These are phyloP conservation scores for Drosophila flavopinicola DNA, from an alignment of 2,888 invertebrate genomes.

Conservation along the genomic window DNA sequence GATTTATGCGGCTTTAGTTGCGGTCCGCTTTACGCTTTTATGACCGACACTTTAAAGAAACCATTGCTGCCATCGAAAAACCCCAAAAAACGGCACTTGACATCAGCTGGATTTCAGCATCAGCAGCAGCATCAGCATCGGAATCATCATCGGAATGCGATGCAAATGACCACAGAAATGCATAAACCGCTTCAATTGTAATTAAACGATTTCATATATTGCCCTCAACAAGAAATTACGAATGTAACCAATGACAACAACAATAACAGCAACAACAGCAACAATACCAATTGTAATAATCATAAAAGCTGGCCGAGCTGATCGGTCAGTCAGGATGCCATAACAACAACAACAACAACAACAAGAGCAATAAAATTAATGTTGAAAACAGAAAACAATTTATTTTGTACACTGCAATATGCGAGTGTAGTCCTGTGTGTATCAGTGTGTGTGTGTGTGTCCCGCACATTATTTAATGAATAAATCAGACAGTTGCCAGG, in stretches of 20 bases:
- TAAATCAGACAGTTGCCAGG: conserved; percentile 60
- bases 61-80: conserved; percentile 10
- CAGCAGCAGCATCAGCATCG: conserved; percentile 1
- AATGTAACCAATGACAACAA: conserved; percentile 36
- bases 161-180: conserved; percentile 70
- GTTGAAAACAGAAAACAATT: conserved; percentile 78
- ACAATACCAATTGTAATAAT: conserved; percentile 61
- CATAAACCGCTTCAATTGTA: conserved; percentile 68
- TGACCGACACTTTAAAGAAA: conserved; percentile 49
- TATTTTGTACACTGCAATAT: conserved; percentile 57
- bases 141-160: conserved; percentile 28
- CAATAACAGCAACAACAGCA: conserved; percentile 33
- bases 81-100: conserved; percentile 34
- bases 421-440: neutral
- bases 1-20: conserved; percentile 50
- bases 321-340: conserved; percentile 35
- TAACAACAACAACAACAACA: conserved; percentile 46
- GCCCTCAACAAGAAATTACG: conserved; percentile 48
- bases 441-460: neutral
- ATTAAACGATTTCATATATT: conserved; percentile 67
- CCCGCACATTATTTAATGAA: conserved; percentile 60
- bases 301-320: conserved; percentile 61
- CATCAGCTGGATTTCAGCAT: conserved; percentile 20
- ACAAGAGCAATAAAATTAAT: conserved; percentile 67
- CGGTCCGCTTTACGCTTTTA: conserved; percentile 32